Evolutionary conservation across 2,888 invertebrate genomes (phyloP).

Genomic region (Noctua pronuba): DNA sequence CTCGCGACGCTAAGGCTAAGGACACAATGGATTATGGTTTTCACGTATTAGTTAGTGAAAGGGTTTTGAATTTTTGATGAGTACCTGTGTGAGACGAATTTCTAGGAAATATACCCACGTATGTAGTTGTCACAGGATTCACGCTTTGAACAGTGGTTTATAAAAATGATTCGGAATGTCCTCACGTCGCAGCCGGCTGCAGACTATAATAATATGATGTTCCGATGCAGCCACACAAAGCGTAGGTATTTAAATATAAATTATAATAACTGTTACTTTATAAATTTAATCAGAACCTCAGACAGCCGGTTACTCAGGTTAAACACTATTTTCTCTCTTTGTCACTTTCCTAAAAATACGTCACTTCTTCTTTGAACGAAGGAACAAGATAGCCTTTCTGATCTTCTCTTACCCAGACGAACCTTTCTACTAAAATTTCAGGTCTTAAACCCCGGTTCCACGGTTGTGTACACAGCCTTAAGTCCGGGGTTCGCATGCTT

Average conservation of each 20-base stretch:
- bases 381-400: background rate
- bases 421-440: background rate
- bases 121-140: background rate
- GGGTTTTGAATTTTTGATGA: background rate
- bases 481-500: conserved; percentile 67
- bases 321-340: background rate
- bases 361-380: background rate
- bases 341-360: background rate
- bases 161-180: background rate
- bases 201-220: background rate
- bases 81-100: background rate
- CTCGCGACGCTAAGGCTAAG: conserved; percentile 36
- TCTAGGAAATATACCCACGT: conserved; percentile 2
- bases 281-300: background rate
- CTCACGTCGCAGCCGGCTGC: background rate
- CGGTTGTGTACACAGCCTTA: conserved; percentile 50
- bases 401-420: background rate
- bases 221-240: background rate
- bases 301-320: background rate
- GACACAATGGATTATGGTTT: conserved; percentile 19
- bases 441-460: conserved; percentile 9
- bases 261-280: background rate
- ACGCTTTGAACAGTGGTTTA: background rate
- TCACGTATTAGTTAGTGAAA: background rate
- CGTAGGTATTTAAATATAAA: background rate